These are phyloP conservation scores for Carcharodon carcharias DNA, from an alignment of 2,797 vertebrate genomes.

Conservation along the genomic window DNA sequence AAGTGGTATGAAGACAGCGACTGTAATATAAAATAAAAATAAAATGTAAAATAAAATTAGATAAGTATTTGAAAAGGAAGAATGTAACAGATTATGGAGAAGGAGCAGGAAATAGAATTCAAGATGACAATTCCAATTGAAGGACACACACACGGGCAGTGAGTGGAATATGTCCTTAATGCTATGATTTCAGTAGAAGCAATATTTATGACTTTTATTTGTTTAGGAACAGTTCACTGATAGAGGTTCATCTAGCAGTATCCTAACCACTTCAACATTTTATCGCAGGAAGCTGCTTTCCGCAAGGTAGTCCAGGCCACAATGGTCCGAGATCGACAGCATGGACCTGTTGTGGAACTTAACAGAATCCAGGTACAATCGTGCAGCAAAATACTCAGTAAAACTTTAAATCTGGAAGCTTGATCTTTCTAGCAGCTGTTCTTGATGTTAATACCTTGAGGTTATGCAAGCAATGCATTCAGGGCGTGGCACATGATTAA, in stretches of 20 bases:
- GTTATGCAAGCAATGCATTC: not conserved
- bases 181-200: not conserved
- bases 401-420: not conserved
- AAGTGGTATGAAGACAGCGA: not conserved
- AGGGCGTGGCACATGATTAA: not conserved
- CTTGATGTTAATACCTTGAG: not conserved
- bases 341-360: conserved; percentile 92
- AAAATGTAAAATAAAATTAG: not conserved
- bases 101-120: not conserved
- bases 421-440: not conserved
- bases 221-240: too few species aligned
- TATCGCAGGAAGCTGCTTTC: conserved; percentile 88
- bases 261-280: not conserved
- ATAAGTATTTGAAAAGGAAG: not conserved
- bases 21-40: not conserved
- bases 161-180: not conserved
- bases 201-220: not conserved
- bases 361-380: conserved; percentile 88
- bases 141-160: not conserved
- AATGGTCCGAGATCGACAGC: conserved; percentile 94
- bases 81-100: not conserved
- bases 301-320: conserved; percentile 97
- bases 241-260: too few species aligned
- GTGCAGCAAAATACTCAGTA: not conserved
- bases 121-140: not conserved